Evolutionary conservation across 2,113 vertebrate genomes (phyloP), one percentile per base, ranked within the genome.

Genomic region (Protomyctophum bolini): DNA sequence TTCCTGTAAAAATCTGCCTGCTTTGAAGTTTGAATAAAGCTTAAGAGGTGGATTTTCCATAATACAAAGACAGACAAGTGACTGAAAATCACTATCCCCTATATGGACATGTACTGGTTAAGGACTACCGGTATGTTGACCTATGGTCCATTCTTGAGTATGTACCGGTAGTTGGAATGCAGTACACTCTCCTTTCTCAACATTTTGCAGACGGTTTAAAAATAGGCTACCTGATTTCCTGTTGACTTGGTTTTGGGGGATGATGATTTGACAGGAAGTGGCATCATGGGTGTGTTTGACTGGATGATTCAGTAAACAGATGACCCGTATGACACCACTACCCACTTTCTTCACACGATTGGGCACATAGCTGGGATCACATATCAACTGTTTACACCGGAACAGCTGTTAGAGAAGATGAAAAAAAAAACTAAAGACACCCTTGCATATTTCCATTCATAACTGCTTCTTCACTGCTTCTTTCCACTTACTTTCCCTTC

Each of bases 301-400:
- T 0, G 97, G 95, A 84, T 98, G 97, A 85, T 93, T 97, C 56
- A 99, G 71, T 79, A 99, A 93, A 77, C 97, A 99, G 82, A 97
- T 97, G 2, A 95, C 95, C 77, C 97, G 86, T 29, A 98, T 94
- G 57, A 97, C 94, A 46, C 95, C 94, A 46, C 95, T 94, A 0
- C 96, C 97, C 11, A 94, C 90, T 84, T 96, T 98, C 10, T 93
- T 96, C 10, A 98, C 97, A 0, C 91, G 89, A 11, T 93, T 90
- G 0, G 94, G 90, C 49, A 95, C 92, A 0, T 98, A 99, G 90
- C 95, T 96, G 68, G 97, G 96, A 74, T 98, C 97, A 0, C 97
- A 98, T 88, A 99, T 95, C 66, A 99, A 93, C 92, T 98, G 97
- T 91, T 98, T 97, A 88, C 97, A 99, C 64, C 90, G 94, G 72